Evolutionary conservation across 2,113 vertebrate genomes (phyloP).

Genomic region (Pterocles gutturalis): DNA sequence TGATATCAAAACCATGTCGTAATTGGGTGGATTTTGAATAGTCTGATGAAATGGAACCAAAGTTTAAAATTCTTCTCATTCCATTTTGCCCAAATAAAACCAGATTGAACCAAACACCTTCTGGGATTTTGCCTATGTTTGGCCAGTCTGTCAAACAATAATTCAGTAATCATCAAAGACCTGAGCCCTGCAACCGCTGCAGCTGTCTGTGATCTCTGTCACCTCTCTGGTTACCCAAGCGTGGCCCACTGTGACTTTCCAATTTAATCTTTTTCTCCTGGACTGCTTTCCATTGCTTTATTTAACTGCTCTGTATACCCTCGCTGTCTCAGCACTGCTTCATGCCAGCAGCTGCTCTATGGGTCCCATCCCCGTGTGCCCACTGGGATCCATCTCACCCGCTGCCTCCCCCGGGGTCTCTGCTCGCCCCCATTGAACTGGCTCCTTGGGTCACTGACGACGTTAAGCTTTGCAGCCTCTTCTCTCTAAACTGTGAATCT

Average conservation of each 20-base stretch:
- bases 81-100: not conserved
- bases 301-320: not conserved
- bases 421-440: rapidly evolving
- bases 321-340: not conserved
- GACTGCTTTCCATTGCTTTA: not conserved
- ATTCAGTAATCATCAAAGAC: not conserved
- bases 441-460: not conserved
- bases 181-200: not conserved
- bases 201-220: not conserved
- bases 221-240: not conserved
- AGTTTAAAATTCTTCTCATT: not conserved
- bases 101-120: not conserved
- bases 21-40: not conserved
- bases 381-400: not conserved
- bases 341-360: rapidly evolving
- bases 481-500: not conserved
- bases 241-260: not conserved
- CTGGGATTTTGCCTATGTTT: not conserved
- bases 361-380: not conserved
- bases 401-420: not conserved
- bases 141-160: not conserved
- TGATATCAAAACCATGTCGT: not conserved
- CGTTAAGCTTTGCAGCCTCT: not conserved
- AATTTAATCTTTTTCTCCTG: not conserved
- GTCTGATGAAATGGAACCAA: not conserved